Evolutionary conservation across 2,888 invertebrate species (phyloP).

Genomic region (Pandemis corylana): DNA sequence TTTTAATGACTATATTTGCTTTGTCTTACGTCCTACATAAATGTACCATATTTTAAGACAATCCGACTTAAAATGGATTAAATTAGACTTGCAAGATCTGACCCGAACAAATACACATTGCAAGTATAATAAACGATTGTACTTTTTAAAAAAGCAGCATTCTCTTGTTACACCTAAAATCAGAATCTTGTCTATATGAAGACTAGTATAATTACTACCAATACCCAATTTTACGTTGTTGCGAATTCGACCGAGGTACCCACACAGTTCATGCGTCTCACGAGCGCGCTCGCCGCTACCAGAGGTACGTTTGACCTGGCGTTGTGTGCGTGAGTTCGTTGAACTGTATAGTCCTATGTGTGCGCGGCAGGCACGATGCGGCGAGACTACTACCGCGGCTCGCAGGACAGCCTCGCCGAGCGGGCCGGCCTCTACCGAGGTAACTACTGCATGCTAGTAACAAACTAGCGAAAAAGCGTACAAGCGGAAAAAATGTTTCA

Average conservation of each 20-base stretch:
- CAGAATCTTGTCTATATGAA: no score
- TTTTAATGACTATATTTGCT: no score
- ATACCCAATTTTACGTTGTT: background rate
- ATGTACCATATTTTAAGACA: no score
- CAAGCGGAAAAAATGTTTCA: background rate
- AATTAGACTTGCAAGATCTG: no score
- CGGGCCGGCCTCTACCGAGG: slow-evolving; percentile 90
- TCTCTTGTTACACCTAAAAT: no score
- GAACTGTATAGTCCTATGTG: slow-evolving; percentile 48
- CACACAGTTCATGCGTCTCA: background rate
- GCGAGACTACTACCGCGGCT: slow-evolving; percentile 96
- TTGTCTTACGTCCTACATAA: no score
- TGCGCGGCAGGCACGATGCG: slow-evolving; percentile 86
- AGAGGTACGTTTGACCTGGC: background rate
- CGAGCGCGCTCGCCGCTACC: background rate
- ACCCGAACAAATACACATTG: no score
- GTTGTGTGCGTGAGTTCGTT: background rate
- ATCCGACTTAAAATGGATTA: no score
- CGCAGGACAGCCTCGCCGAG: slow-evolving; percentile 94
- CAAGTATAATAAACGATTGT: no score
- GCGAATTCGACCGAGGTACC: background rate
- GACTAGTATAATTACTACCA: no score
- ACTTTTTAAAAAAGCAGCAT: no score
- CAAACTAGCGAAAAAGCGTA: background rate
- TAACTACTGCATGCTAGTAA: slow-evolving; percentile 62